Percentiles rank a stretch among this genome's conserved stretches.
Evolutionary conservation across 2,797 vertebrate species (phyloP).

Genomic region (Nasua narica): DNA sequence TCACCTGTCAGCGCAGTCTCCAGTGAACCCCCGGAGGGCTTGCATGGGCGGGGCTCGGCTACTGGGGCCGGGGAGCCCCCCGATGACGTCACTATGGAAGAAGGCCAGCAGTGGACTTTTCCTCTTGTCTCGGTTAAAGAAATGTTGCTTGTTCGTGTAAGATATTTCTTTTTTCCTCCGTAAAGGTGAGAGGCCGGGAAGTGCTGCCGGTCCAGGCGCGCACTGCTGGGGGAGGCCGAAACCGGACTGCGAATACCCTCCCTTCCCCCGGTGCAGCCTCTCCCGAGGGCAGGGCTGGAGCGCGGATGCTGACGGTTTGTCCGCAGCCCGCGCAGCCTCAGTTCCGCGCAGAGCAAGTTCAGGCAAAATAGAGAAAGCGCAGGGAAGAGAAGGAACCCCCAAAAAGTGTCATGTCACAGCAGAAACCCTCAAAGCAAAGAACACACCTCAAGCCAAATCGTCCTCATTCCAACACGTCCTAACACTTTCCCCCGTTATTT

Average conservation of each 20-base stretch:
- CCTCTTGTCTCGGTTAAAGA: accelerated
- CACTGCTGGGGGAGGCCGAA: background rate
- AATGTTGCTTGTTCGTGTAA: accelerated
- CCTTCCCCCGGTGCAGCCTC: background rate
- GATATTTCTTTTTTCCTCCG: background rate
- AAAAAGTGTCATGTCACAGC: background rate
- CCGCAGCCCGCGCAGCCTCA: background rate
- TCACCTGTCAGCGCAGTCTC: accelerated
- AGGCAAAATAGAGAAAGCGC: conserved; percentile 31
- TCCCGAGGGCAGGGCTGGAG: background rate
- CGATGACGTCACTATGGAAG: background rate
- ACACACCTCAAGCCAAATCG: background rate
- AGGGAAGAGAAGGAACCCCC: conserved; percentile 10
- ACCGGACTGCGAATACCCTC: background rate
- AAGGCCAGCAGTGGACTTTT: background rate
- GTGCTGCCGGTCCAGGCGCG: accelerated
- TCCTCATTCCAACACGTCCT: background rate
- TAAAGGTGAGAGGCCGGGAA: background rate
- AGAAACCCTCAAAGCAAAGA: conserved; percentile 60
- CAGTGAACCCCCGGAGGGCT: no score
- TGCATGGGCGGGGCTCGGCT: background rate
- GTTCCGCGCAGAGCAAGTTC: background rate
- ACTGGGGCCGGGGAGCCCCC: background rate
- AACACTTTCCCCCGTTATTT: conserved; percentile 39
- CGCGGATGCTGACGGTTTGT: background rate